Conservation (phyloP, 2,797 vertebrate species). For the Apogon talboti region DNA sequence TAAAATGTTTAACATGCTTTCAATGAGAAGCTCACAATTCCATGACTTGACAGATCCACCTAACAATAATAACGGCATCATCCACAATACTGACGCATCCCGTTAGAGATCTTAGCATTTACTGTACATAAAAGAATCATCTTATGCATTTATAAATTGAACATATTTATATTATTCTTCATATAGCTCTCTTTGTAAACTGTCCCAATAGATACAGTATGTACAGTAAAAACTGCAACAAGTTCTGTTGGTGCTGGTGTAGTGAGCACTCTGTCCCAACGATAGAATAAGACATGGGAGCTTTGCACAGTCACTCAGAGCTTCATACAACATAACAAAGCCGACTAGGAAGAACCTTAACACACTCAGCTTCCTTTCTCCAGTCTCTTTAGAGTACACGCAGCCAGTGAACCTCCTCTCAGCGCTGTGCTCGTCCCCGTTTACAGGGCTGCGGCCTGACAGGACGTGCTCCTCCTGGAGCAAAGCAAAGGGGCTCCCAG, state of each 20-base stretch:
- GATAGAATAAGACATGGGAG: constrained; percentile 74
- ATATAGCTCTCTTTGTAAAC: constrained; percentile 87
- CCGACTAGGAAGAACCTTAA: constrained; percentile 71
- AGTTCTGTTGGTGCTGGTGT: constrained; percentile 84
- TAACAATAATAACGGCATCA: constrained; percentile 71
- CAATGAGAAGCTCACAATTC: constrained; percentile 73
- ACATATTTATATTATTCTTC: constrained; percentile 86
- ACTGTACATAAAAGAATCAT: constrained; percentile 80
- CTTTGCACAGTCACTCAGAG: constrained; percentile 73
- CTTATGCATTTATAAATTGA: constrained; percentile 82
- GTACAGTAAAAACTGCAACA: constrained; percentile 84
- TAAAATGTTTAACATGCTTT: constrained; percentile 78
- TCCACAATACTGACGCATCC: constrained; percentile 79
- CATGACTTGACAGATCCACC: constrained; percentile 74
- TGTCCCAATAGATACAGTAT: constrained; percentile 85
- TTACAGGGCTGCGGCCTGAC: constrained; percentile 38
- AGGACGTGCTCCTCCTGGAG: constrained; percentile 54
- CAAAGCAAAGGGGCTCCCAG: constrained; percentile 54
- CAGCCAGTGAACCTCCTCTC: constrained; percentile 51
- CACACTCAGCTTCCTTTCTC: constrained; percentile 64
- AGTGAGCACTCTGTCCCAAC: constrained; percentile 76
- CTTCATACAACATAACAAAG: constrained; percentile 71
- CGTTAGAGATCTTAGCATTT: constrained; percentile 72
- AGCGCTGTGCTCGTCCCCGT: constrained; percentile 48
- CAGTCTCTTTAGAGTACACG: constrained; percentile 56